These are phyloP conservation scores for Erpobdella octoculata DNA, from an alignment of 2,888 invertebrate species.

Conservation along the genomic window DNA sequence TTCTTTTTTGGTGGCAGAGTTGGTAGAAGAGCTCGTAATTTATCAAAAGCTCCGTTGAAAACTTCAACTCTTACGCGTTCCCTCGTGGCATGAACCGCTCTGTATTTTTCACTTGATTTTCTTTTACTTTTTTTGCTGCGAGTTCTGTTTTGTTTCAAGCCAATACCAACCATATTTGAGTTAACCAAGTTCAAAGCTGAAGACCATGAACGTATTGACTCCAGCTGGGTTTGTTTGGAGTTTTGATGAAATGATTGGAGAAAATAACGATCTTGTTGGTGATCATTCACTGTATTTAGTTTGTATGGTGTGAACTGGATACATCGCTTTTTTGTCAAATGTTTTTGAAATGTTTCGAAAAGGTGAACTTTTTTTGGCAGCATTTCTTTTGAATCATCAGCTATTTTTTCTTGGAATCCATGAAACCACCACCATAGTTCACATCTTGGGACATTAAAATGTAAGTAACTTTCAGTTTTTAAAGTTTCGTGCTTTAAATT, in stretches of 20 bases:
- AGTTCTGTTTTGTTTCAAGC: too few relatives aligned
- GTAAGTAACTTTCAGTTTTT: too few relatives aligned
- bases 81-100: conserved; percentile 89
- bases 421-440: too few relatives aligned
- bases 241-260: background rate
- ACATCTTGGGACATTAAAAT: too few relatives aligned
- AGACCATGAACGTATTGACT: background rate
- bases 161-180: too few relatives aligned
- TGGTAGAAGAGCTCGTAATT: conserved; percentile 79
- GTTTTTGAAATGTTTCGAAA: background rate
- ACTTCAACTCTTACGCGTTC: conserved; percentile 93
- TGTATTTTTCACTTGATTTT: conserved; percentile 86
- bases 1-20: conserved; percentile 94
- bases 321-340: background rate
- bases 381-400: too few relatives aligned
- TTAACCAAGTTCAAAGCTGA: too few relatives aligned
- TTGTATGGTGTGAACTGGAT: background rate
- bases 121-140: conserved; percentile 52
- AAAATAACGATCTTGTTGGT: too few relatives aligned
- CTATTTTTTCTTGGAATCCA: too few relatives aligned
- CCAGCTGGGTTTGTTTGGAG: background rate
- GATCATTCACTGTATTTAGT: too few relatives aligned
- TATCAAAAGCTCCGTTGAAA: conserved; percentile 88
- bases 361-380: background rate
- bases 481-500: too few relatives aligned